Percentiles rank a stretch among this genome's conserved stretches.
Conservation (phyloP, 2,113 vertebrate species). For the Siniperca knerii region DNA sequence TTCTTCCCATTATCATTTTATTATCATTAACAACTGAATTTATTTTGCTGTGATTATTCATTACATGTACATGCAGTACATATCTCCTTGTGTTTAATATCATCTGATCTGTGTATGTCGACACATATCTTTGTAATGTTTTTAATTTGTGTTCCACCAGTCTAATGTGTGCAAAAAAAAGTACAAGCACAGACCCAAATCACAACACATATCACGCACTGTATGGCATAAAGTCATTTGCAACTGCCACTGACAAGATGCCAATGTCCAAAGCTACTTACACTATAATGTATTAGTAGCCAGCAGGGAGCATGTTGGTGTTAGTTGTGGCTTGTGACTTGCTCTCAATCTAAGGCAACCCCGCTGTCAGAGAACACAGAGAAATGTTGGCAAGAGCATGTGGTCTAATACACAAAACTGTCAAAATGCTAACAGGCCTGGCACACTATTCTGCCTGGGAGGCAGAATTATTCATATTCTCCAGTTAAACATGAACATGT, state of each 20-base stretch:
- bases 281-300: constrained; percentile 52
- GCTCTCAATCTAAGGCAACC: constrained; percentile 59
- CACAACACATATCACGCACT: neutral
- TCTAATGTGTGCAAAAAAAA: neutral
- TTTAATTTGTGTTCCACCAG: neutral
- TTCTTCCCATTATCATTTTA: too few relatives aligned
- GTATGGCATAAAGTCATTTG: constrained; percentile 35
- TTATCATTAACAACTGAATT: too few relatives aligned
- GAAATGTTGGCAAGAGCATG: constrained; percentile 60
- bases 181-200: neutral
- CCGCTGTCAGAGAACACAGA: constrained; percentile 55
- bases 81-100: neutral
- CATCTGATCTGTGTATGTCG: neutral
- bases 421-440: constrained; percentile 73
- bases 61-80: neutral
- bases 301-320: constrained; percentile 52
- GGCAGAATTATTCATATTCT: constrained; percentile 58
- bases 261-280: constrained; percentile 44
- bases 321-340: constrained; percentile 51
- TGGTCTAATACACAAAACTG: constrained; percentile 58
- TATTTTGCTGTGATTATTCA: neutral
- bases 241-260: constrained; percentile 32
- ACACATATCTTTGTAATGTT: neutral
- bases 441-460: constrained; percentile 44
- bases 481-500: constrained; percentile 40